Evolutionary conservation across 92 coral and sea anemone species (phyloP).

Genomic region (Desmophyllum pertusum): DNA sequence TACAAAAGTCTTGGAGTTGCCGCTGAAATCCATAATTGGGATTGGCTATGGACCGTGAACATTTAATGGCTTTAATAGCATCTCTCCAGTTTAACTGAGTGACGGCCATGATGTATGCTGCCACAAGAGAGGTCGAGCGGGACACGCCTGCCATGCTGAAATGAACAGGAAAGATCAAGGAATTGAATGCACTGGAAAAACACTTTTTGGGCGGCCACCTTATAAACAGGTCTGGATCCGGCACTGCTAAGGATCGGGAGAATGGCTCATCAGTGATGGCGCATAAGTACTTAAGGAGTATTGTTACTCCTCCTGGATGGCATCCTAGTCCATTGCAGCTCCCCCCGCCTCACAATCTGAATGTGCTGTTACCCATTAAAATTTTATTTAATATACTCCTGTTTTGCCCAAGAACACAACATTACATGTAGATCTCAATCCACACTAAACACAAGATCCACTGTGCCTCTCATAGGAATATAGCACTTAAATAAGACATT

Average conservation of each 20-base stretch:
- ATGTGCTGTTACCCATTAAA: not conserved
- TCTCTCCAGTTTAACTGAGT: conserved; percentile 86
- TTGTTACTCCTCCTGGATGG: too few species aligned
- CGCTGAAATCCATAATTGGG: conserved; percentile 93
- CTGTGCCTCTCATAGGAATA: too few species aligned
- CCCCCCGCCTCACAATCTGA: not conserved
- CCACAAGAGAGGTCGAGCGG: conserved; percentile 85
- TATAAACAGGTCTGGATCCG: too few species aligned
- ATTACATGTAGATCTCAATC: too few species aligned
- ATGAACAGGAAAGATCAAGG: not conserved
- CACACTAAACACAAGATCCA: too few species aligned
- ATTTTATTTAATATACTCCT: too few species aligned
- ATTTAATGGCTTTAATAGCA: conserved; percentile 76
- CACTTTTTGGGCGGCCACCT: not conserved
- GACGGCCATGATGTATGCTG: conserved; percentile 93
- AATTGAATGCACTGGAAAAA: not conserved
- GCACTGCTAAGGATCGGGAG: too few species aligned
- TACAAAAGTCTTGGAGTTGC: conserved; percentile 84
- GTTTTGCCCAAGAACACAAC: too few species aligned
- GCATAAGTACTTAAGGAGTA: too few species aligned
- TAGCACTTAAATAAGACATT: too few species aligned
- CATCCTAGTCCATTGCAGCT: not conserved
- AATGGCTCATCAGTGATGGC: too few species aligned
- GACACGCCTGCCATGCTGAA: conserved; percentile 89
- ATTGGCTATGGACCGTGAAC: conserved; percentile 79